Evolutionary conservation across 1,140 invertebrate genomes (phyloP), one percentile per base, ranked within the genome.

Genomic region (Drosophila jambulina): DNA sequence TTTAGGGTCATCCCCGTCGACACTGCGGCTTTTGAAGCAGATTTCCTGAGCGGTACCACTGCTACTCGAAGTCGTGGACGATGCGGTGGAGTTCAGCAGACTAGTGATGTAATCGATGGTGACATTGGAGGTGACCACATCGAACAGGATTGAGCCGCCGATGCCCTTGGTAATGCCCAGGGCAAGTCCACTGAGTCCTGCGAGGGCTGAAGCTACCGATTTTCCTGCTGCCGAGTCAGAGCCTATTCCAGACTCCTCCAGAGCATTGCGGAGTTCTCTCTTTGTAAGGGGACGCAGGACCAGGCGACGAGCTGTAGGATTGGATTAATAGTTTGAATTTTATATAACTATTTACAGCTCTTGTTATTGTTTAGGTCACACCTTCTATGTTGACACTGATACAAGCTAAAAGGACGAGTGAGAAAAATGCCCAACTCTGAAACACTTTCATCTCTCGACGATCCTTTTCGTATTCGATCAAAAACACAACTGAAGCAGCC

Each of bases 121-220:
- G 23, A 59, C 76, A 38, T 76, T 80, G 9, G 88, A 88, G 21
- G 84, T 86, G 7, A 77, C 69, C 74, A 91, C 74, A 57, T 91
- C 88, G 51, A 69, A 88, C 34, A 91, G 70, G 29, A 91, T n/a
- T 1, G 86, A 75, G 19, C 91, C 91, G 2, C 91, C 91, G 5
- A 92, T 40, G 15, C 85, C 91, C 36, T 85, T 92, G 5, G 76
- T 84, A 3, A 92, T 48, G n/a, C 91, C 91, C 53, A 88, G 32
- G 12, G 86, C 83, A 12, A 85, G 82, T 8, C 91, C 91, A 13
- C 57, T 71, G 3, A 92, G 32, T 0, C 86, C 91, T 0, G 91
- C 71, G 10, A 92, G 12, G 1, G 82, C 86, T 1, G 91, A 90
- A 3, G 83, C 53, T 0, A 91, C 53, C 3, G 84, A 90, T 40